Percentiles rank a stretch among this genome's conserved stretches.
Evolutionary conservation across 2,113 vertebrate species (phyloP).

Genomic region (Entomyzon cyanotis): DNA sequence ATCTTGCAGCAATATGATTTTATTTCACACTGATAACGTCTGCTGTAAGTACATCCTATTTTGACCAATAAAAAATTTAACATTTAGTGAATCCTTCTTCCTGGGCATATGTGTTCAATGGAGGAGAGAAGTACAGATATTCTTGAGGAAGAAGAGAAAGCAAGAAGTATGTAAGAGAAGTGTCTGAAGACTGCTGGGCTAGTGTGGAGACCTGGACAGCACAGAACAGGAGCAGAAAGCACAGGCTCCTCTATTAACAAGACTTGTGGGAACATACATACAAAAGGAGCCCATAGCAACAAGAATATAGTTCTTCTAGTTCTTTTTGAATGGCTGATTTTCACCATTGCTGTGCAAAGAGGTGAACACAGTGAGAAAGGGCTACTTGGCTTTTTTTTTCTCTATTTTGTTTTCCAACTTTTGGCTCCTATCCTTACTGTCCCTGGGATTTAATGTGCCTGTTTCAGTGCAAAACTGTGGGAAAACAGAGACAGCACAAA

Average conservation of each 20-base stretch:
- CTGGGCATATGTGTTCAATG: accelerated
- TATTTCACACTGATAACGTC: neutral
- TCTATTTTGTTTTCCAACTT: neutral
- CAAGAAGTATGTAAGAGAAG: neutral
- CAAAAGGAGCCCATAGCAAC: neutral
- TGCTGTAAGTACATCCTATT: neutral
- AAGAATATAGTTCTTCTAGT: neutral
- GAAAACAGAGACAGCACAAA: neutral
- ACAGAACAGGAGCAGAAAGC: neutral
- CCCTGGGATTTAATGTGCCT: neutral
- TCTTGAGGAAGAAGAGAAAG: neutral
- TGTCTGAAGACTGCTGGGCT: neutral
- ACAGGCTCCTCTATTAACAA: neutral
- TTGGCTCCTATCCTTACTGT: neutral
- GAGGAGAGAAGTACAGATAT: neutral
- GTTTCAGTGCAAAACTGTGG: neutral
- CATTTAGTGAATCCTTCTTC: neutral
- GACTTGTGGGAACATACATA: neutral
- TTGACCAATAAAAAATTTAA: neutral
- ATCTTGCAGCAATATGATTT: neutral
- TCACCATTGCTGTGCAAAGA: neutral
- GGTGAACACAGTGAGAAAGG: neutral
- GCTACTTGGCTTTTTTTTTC: neutral
- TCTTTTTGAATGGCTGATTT: neutral
- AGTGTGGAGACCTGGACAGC: neutral